Conservation (phyloP, 1,140 invertebrate species). For the Nixonia krombeini region DNA sequence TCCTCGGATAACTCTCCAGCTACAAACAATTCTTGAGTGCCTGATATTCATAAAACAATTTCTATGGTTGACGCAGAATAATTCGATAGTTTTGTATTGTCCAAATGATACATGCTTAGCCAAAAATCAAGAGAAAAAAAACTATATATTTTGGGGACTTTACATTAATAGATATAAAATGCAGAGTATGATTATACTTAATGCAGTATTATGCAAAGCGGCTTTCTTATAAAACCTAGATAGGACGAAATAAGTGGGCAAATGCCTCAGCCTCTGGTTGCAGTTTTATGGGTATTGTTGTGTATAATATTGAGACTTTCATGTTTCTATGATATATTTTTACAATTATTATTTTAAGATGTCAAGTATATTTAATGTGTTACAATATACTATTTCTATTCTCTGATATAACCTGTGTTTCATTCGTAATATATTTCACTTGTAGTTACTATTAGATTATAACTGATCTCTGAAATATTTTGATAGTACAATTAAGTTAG, state of each 20-base stretch:
- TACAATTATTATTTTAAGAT: conserved; percentile 34
- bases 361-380: conserved; percentile 38
- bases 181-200: conserved; percentile 49
- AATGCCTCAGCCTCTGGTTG: conserved; percentile 1
- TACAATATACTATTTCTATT: conserved; percentile 44
- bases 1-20: not conserved
- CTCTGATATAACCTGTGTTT: conserved; percentile 15
- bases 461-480: too few relatives aligned
- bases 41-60: not conserved
- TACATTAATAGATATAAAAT: conserved; percentile 23
- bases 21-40: not conserved
- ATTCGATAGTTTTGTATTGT: not conserved
- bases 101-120: not conserved
- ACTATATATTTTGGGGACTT: conserved; percentile 54
- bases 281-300: not conserved
- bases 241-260: conserved; percentile 2
- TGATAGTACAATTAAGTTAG: too few relatives aligned
- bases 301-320: conserved; percentile 1
- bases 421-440: too few relatives aligned
- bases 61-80: not conserved
- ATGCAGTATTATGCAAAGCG: conserved; percentile 56
- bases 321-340: conserved; percentile 21
- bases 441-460: too few relatives aligned
- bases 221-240: conserved; percentile 33
- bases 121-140: conserved; percentile 19